phyloP scores from a whole-genome alignment of 92 coral and sea anemone genomes.

The Porites evermanni region DNA sequence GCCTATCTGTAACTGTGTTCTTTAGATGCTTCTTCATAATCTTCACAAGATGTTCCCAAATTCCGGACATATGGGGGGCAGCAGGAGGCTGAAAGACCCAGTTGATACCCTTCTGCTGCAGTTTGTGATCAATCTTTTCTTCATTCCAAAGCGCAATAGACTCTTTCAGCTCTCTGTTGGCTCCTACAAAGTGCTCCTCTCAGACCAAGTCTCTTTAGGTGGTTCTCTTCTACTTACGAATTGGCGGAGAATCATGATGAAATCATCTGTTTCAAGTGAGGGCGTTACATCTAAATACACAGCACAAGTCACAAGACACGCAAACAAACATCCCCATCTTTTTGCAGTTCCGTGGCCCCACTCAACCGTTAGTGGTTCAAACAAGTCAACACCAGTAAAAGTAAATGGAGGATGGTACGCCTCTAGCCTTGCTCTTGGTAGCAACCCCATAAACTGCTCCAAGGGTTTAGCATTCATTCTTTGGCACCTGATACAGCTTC shows the following conservation, averaged over 20 bases:
- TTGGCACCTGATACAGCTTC: constrained; percentile 61
- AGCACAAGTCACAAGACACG: too few relatives aligned
- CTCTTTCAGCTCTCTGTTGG: constrained; percentile 46
- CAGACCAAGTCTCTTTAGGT: constrained; percentile 66
- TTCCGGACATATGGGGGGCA: constrained; percentile 70
- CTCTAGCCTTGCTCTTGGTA: too few relatives aligned
- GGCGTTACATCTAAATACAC: constrained; percentile 33
- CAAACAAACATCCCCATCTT: constrained; percentile 70
- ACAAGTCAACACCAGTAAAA: constrained; percentile 64
- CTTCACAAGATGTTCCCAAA: constrained; percentile 62
- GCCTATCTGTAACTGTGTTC: constrained; percentile 57
- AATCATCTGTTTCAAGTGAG: constrained; percentile 45
- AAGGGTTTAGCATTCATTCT: constrained; percentile 36
- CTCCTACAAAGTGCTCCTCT: constrained; percentile 77
- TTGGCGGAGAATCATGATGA: too few relatives aligned
- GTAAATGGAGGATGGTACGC: constrained; percentile 35
- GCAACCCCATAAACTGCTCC: too few relatives aligned
- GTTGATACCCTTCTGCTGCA: constrained; percentile 55
- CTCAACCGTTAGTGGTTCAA: constrained; percentile 64
- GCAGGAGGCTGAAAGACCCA: constrained; percentile 75
- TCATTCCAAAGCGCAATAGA: constrained; percentile 55
- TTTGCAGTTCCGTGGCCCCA: constrained; percentile 77
- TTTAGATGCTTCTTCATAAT: constrained; percentile 62
- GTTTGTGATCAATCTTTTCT: constrained; percentile 36
- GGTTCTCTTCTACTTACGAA: constrained; percentile 62